Base-by-base conservation (phyloP, 2,797 vertebrate genomes). In the Rhodeus uyekii region DNA sequence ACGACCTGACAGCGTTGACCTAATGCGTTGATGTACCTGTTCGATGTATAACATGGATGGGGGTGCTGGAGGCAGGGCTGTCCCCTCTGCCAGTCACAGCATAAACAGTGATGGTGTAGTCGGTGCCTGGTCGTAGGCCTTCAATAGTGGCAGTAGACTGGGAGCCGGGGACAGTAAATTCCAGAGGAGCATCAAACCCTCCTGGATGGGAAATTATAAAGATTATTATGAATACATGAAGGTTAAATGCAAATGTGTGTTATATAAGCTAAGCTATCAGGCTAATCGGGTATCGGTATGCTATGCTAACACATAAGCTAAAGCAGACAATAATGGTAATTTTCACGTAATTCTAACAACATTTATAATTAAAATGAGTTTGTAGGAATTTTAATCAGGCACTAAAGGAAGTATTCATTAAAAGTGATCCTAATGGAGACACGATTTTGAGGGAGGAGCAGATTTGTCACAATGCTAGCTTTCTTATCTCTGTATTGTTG, bases 61-160 rank as follows among this genome's bases (percentile, higher is more conserved):
- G 98, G 44, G 96, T 97, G 94, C 98, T 99, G 89, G 96, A 97
- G 0, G 97, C 97, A 0, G 98, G 98, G 85, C 98, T 99, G 90
- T 99, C 98, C 89, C 98, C 98, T 90, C 98, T 94, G 27, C 97
- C 97, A 0, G 97, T 99, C 77, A 99, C 97, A 39, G 98, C 97
- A 0, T 97, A 98, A 27, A 99, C 93, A 0, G 97, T 99, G 89
- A 99, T 91, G 2, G 94, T 98, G 81, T 99, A 99, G 55, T 98
- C 95, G 0, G 92, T 96, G 1, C 96, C 98, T 4, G 98, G 97
- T 50, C 93, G 96, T 78, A 99, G 93, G 87, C 94, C 93, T 8
- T 69, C 90, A 90, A 99, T 96, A 4, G 95, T 96, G 48, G 97
- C 96, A 6, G 94, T 95, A 68, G 96, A 97, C 87, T 95, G 90